Percentiles rank a stretch among this genome's conserved stretches.
Conservation (phyloP, 2,888 invertebrate species). For the Alloplasta piceator region DNA sequence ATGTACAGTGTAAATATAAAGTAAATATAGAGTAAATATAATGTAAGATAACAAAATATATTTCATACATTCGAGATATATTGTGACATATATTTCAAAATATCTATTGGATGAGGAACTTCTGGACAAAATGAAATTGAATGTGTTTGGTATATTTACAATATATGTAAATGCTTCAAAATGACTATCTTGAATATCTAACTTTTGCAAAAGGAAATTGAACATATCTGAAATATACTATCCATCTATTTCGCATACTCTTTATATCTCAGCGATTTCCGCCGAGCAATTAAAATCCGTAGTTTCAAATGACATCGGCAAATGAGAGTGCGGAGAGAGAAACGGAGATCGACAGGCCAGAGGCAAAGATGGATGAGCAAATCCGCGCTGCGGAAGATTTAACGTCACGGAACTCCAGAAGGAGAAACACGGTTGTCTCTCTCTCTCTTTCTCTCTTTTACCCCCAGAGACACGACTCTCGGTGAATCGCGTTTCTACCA, state of each 20-base stretch:
- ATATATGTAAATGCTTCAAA: too few species aligned
- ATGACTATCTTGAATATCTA: too few species aligned
- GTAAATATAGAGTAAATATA: too few species aligned
- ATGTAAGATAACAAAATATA: too few species aligned
- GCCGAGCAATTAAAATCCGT: slow-evolving; percentile 45
- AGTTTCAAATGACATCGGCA: slow-evolving; percentile 47
- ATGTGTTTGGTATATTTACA: too few species aligned
- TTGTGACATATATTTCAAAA: too few species aligned
- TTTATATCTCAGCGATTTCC: neutral
- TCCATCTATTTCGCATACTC: neutral
- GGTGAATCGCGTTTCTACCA: slow-evolving; percentile 66
- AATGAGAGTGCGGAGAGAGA: slow-evolving; percentile 56
- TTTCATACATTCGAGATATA: too few species aligned
- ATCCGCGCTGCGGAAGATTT: slow-evolving; percentile 63
- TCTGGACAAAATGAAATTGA: too few species aligned
- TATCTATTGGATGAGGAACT: too few species aligned
- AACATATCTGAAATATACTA: too few species aligned
- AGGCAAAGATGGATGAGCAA: slow-evolving; percentile 53
- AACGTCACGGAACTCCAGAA: slow-evolving; percentile 79
- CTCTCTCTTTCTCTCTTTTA: slow-evolving; percentile 1
- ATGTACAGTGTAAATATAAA: too few species aligned
- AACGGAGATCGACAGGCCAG: slow-evolving; percentile 55
- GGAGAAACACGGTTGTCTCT: slow-evolving; percentile 50
- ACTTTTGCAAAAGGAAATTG: too few species aligned
- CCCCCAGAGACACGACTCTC: slow-evolving; percentile 77